Conservation (phyloP, 2,888 invertebrate genomes). For the Matsumyia berberina region DNA sequence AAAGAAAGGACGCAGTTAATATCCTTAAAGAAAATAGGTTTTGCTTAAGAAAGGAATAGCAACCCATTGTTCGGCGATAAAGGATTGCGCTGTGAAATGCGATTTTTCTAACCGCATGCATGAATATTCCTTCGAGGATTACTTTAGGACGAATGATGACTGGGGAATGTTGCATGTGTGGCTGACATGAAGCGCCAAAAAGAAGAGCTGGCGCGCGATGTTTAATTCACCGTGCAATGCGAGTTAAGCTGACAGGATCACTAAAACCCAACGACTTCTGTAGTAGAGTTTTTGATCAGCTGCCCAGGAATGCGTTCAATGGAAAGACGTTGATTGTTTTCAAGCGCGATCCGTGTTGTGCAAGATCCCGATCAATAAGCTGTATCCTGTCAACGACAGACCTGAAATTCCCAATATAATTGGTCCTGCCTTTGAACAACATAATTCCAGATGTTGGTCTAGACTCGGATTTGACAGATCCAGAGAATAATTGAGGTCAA, state of each 20-base stretch:
- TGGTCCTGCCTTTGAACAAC: too few relatives aligned
- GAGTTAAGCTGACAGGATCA: constrained; percentile 2
- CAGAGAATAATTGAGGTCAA: too few relatives aligned
- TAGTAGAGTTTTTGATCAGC: too few relatives aligned
- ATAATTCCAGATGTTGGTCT: too few relatives aligned
- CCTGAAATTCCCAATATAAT: too few relatives aligned
- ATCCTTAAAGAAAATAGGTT: constrained; percentile 62
- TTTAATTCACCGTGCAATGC: constrained; percentile 39
- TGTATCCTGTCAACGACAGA: too few relatives aligned
- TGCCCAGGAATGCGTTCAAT: too few relatives aligned
- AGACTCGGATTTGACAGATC: too few relatives aligned
- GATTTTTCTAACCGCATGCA: constrained; percentile 71
- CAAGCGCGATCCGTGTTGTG: too few relatives aligned
- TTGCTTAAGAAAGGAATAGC: constrained; percentile 40
- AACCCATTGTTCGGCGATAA: constrained; percentile 47
- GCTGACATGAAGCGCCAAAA: constrained; percentile 51
- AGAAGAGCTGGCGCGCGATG: constrained; percentile 13
- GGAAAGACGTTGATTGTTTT: too few relatives aligned
- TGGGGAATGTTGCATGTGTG: constrained; percentile 46
- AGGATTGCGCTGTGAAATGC: constrained; percentile 61
- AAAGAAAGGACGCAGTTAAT: constrained; percentile 52
- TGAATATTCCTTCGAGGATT: constrained; percentile 47
- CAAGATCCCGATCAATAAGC: too few relatives aligned
- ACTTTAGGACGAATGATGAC: neutral
- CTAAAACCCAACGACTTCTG: neutral